Conservation (phyloP, 2,797 vertebrate genomes). For the Cynopterus sphinx region DNA sequence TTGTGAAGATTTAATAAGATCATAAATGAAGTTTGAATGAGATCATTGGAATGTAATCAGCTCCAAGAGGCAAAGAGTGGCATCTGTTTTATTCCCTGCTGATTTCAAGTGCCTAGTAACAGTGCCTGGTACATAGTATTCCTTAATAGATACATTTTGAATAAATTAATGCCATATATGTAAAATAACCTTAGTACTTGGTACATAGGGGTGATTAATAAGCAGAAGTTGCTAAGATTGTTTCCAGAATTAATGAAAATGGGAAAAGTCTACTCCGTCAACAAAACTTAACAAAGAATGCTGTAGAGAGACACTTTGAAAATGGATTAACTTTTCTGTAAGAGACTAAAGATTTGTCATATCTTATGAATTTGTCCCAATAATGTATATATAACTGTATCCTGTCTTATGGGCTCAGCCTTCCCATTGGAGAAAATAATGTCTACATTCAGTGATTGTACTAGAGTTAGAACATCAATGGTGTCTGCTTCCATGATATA, state of each 20-base stretch:
- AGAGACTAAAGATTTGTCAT: background rate
- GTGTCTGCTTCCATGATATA: background rate
- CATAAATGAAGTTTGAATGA: slow-evolving; percentile 3
- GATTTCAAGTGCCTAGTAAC: background rate
- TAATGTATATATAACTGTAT: background rate
- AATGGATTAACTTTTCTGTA: background rate
- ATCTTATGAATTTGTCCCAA: background rate
- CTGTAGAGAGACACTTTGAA: background rate
- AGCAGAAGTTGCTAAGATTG: background rate
- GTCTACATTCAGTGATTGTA: background rate
- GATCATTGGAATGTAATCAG: background rate
- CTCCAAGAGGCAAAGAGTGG: background rate
- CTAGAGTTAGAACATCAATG: background rate
- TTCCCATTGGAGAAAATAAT: background rate
- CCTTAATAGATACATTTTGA: background rate
- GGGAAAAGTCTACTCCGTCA: background rate
- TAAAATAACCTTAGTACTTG: background rate
- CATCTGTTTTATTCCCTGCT: background rate
- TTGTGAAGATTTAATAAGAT: background rate
- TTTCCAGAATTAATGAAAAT: background rate
- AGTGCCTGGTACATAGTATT: background rate
- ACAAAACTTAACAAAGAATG: background rate
- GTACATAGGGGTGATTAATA: background rate
- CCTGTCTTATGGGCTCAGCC: background rate
- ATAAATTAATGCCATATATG: slow-evolving; percentile 8